These are phyloP conservation scores for Agapostemon virescens DNA, from an alignment of 2,888 invertebrate genomes.

Conservation along the genomic window DNA sequence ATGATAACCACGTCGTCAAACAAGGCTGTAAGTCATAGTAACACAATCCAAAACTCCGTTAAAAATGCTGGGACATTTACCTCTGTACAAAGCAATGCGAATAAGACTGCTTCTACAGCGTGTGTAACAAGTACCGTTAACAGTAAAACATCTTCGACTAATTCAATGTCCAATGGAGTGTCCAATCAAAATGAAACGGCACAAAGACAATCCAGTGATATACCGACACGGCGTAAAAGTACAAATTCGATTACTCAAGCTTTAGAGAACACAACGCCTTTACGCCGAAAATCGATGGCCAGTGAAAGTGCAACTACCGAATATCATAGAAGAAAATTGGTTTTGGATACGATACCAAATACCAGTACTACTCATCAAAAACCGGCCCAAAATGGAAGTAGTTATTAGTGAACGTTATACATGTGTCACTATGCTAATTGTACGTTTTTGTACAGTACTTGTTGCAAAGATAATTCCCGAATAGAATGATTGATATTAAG, in stretches of 20 bases:
- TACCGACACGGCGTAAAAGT: constrained; percentile 75
- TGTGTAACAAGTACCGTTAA: constrained; percentile 52
- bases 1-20: constrained; percentile 71
- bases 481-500: constrained; percentile 62
- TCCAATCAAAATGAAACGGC: constrained; percentile 59
- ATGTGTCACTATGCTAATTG: constrained; percentile 59
- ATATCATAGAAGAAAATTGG: constrained; percentile 74
- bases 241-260: constrained; percentile 70
- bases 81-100: constrained; percentile 50
- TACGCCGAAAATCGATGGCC: constrained; percentile 82
- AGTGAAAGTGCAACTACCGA: constrained; percentile 71
- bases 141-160: constrained; percentile 51
- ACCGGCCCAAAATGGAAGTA: constrained; percentile 68
- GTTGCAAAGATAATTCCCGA: constrained; percentile 73
- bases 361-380: constrained; percentile 65
- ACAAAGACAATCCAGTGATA: constrained; percentile 59
- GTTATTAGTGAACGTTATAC: constrained; percentile 59
- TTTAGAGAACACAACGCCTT: constrained; percentile 75
- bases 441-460: constrained; percentile 74
- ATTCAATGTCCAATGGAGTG: constrained; percentile 55
- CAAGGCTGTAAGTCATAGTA: constrained; percentile 62
- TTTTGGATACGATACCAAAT: constrained; percentile 71
- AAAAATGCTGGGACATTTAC: constrained; percentile 39
- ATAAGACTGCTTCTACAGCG: constrained; percentile 60
- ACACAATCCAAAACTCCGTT: constrained; percentile 51